Evolutionary conservation across 2,888 invertebrate genomes (phyloP).

Genomic region (Eupithecia centaureata): DNA sequence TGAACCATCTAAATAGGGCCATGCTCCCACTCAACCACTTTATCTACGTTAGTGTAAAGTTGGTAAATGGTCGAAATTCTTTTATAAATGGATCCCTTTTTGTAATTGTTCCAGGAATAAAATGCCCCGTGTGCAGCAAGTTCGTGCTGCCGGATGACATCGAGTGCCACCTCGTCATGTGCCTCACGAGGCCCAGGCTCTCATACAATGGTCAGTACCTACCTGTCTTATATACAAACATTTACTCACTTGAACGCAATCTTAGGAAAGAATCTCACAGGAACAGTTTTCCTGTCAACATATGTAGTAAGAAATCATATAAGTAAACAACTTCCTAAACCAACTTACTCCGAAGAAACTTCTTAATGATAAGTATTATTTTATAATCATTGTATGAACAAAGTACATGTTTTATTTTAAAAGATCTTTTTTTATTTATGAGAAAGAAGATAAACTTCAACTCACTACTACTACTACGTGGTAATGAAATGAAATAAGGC

Average conservation of each 20-base stretch:
- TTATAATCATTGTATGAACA: too few species aligned
- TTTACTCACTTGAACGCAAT: not conserved
- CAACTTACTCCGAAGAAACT: too few species aligned
- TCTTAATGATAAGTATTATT: too few species aligned
- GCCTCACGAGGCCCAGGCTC: slow-evolving; percentile 99
- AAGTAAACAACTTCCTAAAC: too few species aligned
- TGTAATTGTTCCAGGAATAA: slow-evolving; percentile 92
- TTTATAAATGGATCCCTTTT: slow-evolving; percentile 25
- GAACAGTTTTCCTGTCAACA: not conserved
- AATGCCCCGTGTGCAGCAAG: slow-evolving; percentile 99
- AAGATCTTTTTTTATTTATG: too few species aligned
- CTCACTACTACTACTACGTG: not conserved
- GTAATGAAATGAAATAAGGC: too few species aligned
- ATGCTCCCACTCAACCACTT: not conserved
- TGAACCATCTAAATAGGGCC: not conserved
- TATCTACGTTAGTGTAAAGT: not conserved
- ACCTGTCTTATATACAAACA: not conserved
- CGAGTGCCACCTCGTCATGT: slow-evolving; percentile 99
- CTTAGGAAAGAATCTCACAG: not conserved
- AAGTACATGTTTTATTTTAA: too few species aligned
- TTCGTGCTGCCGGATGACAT: slow-evolving; percentile 99
- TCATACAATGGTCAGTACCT: slow-evolving; percentile 95
- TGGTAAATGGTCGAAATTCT: not conserved
- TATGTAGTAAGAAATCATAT: too few species aligned
- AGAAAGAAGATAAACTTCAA: not conserved